Percentiles rank a stretch among this genome's conserved stretches.
Evolutionary conservation across 2,113 vertebrate species (phyloP).

Genomic region (Scatophagus argus): DNA sequence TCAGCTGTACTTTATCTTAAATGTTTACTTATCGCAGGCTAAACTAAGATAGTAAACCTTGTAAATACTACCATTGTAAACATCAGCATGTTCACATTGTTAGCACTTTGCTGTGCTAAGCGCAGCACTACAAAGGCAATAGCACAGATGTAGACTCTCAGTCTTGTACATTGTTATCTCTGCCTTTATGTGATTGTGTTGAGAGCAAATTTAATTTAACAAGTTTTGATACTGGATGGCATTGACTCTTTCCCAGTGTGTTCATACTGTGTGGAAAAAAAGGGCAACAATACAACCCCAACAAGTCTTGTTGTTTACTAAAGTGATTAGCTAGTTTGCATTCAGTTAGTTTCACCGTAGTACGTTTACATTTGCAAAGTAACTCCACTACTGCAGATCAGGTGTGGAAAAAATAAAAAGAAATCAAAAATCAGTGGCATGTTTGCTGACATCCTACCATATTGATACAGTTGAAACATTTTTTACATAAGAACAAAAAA

Average conservation of each 20-base stretch:
- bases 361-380: not conserved
- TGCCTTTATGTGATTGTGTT: not conserved
- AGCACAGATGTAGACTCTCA: too few species aligned
- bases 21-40: not conserved
- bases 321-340: not conserved
- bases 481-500: not conserved
- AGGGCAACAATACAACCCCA: not conserved
- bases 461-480: not conserved
- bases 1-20: not conserved
- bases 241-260: not conserved
- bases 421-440: not conserved
- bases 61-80: not conserved
- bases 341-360: not conserved
- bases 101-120: not conserved
- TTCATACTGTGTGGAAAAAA: too few species aligned
- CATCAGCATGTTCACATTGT: not conserved
- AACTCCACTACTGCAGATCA: not conserved
- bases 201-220: too few species aligned
- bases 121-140: not conserved
- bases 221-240: not conserved
- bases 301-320: not conserved
- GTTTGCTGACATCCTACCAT: not conserved
- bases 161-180: too few species aligned
- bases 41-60: not conserved
- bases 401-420: too few species aligned